phyloP scores from a whole-genome alignment of 2,797 vertebrate genomes.

The Sylvia borin region DNA sequence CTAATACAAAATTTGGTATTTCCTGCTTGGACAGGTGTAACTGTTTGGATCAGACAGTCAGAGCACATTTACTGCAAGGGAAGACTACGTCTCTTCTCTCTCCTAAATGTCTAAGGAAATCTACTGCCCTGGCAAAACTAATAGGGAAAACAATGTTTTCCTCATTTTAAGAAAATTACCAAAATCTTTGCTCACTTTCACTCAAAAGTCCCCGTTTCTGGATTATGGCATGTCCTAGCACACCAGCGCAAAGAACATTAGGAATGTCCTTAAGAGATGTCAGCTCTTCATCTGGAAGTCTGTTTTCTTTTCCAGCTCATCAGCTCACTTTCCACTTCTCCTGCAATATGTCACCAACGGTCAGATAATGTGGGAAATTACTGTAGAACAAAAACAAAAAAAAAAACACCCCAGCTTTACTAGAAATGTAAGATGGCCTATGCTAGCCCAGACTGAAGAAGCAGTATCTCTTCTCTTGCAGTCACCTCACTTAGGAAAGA shows the following conservation, averaged over 20 bases:
- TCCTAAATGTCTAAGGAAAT: not conserved
- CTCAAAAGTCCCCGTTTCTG: not conserved
- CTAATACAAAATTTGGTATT: not conserved
- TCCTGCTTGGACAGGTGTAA: conserved; percentile 1
- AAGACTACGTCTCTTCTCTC: not conserved
- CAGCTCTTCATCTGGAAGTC: not conserved
- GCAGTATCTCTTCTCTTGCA: not conserved
- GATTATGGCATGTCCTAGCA: not conserved
- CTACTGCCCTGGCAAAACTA: not conserved
- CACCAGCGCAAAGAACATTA: not conserved
- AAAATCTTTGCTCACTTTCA: not conserved
- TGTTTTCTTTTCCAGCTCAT: not conserved
- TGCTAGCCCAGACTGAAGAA: not conserved
- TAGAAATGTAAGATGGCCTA: not conserved
- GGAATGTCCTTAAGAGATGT: not conserved
- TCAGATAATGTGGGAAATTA: not conserved
- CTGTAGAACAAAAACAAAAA: not conserved
- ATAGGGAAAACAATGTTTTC: not conserved
- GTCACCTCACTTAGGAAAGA: not conserved
- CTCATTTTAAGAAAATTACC: not conserved
- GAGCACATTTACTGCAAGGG: not conserved
- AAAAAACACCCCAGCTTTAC: not conserved
- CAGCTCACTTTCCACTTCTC: not conserved
- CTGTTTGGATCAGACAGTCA: not conserved
- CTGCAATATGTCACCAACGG: not conserved